Conservation (phyloP, 1,140 invertebrate genomes). For the Ips typographus region DNA sequence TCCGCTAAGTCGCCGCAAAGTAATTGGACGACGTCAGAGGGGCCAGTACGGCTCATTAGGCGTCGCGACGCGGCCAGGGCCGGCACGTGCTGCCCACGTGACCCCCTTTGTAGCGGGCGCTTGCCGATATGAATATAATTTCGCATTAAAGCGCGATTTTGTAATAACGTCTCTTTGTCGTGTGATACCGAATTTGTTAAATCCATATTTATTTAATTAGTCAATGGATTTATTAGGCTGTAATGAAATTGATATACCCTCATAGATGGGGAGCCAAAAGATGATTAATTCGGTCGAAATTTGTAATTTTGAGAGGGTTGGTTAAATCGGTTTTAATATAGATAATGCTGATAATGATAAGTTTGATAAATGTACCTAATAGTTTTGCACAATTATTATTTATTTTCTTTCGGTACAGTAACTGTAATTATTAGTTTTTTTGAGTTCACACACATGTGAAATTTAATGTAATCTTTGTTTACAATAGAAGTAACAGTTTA, state of each 20-base stretch:
- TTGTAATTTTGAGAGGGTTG: no score
- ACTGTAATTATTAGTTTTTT: no score
- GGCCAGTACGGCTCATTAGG: constrained; percentile 45
- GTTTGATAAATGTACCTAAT: no score
- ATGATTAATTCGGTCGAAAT: no score
- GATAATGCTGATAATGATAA: no score
- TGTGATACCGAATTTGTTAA: constrained; percentile 15
- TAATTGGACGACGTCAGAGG: constrained; percentile 49
- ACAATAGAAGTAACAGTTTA: no score
- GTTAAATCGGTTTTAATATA: no score
- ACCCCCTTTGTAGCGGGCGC: constrained; percentile 24
- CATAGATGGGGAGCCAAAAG: not conserved
- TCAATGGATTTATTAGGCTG: constrained; percentile 16
- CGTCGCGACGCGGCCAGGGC: constrained; percentile 34
- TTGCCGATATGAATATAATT: constrained; percentile 32
- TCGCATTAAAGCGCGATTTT: constrained; percentile 25
- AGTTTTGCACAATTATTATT: no score
- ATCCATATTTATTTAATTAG: constrained; percentile 31
- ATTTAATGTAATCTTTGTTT: no score
- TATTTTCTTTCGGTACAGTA: no score
- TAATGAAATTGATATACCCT: constrained; percentile 14
- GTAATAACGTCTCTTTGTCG: constrained; percentile 23
- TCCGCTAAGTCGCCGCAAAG: constrained; percentile 43
- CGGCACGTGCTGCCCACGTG: constrained; percentile 40
- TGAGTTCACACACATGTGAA: no score